Evolutionary conservation across 2,113 vertebrate species (phyloP).

Genomic region (Daphoenositta chrysoptera): DNA sequence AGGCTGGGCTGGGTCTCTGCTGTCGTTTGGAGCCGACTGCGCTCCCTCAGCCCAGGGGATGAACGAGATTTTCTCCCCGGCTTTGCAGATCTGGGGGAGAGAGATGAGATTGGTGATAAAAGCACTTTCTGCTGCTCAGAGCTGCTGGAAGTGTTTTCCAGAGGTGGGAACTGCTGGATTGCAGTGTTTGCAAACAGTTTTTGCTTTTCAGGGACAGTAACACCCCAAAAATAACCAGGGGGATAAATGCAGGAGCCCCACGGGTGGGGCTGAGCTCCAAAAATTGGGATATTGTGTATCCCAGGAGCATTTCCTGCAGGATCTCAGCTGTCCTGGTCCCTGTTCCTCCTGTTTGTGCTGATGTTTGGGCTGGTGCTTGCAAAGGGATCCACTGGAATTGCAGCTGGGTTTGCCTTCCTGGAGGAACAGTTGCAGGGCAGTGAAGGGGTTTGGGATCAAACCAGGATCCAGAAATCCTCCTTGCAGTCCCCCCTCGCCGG

Average conservation of each 20-base stretch:
- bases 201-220: neutral
- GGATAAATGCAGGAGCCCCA: neutral
- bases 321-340: neutral
- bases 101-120: fast-evolving
- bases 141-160: neutral
- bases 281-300: neutral
- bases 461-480: neutral
- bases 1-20: neutral
- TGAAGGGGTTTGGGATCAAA: neutral
- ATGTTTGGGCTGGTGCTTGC: neutral
- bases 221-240: neutral
- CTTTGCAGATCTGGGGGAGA: neutral
- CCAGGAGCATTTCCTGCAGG: neutral
- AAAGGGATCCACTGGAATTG: fast-evolving
- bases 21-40: neutral
- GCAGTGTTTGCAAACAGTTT: neutral
- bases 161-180: neutral
- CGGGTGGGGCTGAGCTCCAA: neutral
- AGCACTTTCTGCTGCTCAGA: neutral
- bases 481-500: neutral
- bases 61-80: neutral
- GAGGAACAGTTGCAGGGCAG: neutral
- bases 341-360: neutral
- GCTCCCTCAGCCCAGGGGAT: neutral
- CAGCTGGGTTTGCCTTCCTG: fast-evolving